Base-by-base conservation (phyloP, 2,113 vertebrate genomes). In the Phalacrocorax brasilianus region DNA sequence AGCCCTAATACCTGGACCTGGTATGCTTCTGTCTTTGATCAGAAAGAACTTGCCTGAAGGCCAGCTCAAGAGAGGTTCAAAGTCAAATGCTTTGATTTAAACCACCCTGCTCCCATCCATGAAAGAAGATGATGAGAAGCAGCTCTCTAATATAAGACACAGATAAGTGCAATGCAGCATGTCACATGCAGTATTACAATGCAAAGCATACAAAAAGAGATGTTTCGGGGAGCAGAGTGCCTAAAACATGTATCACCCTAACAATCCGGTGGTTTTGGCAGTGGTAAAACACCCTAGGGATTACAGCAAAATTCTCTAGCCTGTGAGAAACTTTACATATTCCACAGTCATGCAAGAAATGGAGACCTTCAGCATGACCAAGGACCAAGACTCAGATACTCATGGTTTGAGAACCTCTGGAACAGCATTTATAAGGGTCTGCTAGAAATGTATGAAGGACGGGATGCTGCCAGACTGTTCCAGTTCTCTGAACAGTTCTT, bases 1-100 rank as follows among this genome's bases (percentile, higher is more conserved):
- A 97, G 74, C 94, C 93, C 93, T 97, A 95, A 93, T 95, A 95
- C 91, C 89, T 91, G 81, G 91, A 95, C 95, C 97, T 88, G 96
- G 89, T 96, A 96, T 38, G 95, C 84, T 88, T 92, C 96, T 88
- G 85, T 85, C 95, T 97, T 97, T 97, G 94, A 97, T 97, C 96
- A 97, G 97, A 95, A 95, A 95, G 93, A 96, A 97, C 89, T 97
- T 95, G 97, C 95, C 95, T 97, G 92, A 97, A 97, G 95, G 95
- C 96, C 94, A 93, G 94, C 96, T 96, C 94, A 95, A 85, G 91
- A 93, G 91, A 95, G 96, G 94, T 97, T 95, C 97, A 97, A 97
- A 97, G 94, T 97, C 96, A 97, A 95, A 92, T 93, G 91, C 96
- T 97, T 97, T 97, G 97, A 96, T 97, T 97, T 95, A 95, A 97